Percentiles rank a stretch among this genome's conserved stretches.
phyloP scores from a whole-genome alignment of 2,888 invertebrate genomes.

The Idaea biselata region DNA sequence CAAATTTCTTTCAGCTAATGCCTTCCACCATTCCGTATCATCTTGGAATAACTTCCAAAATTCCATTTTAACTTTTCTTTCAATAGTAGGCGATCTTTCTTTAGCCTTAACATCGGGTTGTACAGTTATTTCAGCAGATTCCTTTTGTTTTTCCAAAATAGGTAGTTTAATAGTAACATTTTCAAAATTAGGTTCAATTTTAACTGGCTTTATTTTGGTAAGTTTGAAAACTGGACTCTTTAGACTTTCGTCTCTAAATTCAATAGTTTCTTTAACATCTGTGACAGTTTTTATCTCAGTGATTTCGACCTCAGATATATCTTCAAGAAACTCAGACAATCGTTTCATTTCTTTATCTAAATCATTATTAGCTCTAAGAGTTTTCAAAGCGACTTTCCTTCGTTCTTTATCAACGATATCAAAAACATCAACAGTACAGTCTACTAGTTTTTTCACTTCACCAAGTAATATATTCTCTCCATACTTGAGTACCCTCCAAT shows the following conservation, averaged over 20 bases:
- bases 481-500: constrained; percentile 73
- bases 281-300: constrained; percentile 30
- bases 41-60: constrained; percentile 74
- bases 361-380: constrained; percentile 56
- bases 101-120: constrained; percentile 44
- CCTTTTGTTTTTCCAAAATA: constrained; percentile 53
- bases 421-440: constrained; percentile 51
- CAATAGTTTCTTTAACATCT: constrained; percentile 31
- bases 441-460: constrained; percentile 66
- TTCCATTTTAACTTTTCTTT: constrained; percentile 50
- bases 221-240: constrained; percentile 65
- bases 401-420: constrained; percentile 53
- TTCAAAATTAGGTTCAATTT: constrained; percentile 40
- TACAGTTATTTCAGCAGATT: constrained; percentile 44
- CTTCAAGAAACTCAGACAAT: constrained; percentile 67
- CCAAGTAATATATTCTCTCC: constrained; percentile 73
- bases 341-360: constrained; percentile 73
- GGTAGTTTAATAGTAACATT: constrained; percentile 30
- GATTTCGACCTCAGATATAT: constrained; percentile 56
- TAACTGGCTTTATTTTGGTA: constrained; percentile 63
- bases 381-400: constrained; percentile 48
- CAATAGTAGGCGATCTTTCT: constrained; percentile 36
- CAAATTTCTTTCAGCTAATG: constrained; percentile 67
- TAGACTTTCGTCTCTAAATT: constrained; percentile 43
- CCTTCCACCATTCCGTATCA: constrained; percentile 75